Conservation (phyloP, 2,797 vertebrate species). For the Sparus aurata region DNA sequence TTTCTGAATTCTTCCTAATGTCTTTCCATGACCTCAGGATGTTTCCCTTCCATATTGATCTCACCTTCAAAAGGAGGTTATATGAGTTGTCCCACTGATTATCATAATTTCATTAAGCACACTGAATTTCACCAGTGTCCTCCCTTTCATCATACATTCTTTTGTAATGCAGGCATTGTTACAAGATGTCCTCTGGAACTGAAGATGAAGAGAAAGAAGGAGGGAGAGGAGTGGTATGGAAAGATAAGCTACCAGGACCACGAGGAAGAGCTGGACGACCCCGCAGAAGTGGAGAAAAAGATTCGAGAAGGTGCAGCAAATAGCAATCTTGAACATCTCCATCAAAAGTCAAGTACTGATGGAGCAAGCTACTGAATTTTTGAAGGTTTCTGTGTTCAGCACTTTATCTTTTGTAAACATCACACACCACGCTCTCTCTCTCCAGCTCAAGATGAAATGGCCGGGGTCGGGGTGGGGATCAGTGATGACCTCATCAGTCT, state of each 20-base stretch:
- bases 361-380: not conserved
- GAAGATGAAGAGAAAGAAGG: slow-evolving; percentile 81
- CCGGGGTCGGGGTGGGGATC: slow-evolving; percentile 83
- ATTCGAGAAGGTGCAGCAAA: slow-evolving; percentile 62
- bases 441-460: slow-evolving; percentile 83
- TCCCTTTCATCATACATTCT: not conserved
- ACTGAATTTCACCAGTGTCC: not conserved
- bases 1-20: too few species aligned
- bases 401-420: not conserved
- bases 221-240: slow-evolving; percentile 75
- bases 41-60: too few species aligned
- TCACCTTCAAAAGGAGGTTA: too few species aligned
- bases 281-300: slow-evolving; percentile 61
- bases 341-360: not conserved
- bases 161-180: slow-evolving; percentile 79
- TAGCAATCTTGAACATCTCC: not conserved
- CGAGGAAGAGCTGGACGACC: slow-evolving; percentile 46
- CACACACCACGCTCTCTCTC: not conserved
- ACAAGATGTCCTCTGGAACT: slow-evolving; percentile 86
- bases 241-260: slow-evolving; percentile 73
- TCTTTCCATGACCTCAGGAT: too few species aligned
- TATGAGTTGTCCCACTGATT: too few species aligned
- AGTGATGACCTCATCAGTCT: slow-evolving; percentile 88
- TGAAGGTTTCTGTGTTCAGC: not conserved
- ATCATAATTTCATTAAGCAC: too few species aligned